Evolutionary conservation across 2,797 vertebrate genomes (phyloP).

Genomic region (Microctenopoma stevenorrisi): DNA sequence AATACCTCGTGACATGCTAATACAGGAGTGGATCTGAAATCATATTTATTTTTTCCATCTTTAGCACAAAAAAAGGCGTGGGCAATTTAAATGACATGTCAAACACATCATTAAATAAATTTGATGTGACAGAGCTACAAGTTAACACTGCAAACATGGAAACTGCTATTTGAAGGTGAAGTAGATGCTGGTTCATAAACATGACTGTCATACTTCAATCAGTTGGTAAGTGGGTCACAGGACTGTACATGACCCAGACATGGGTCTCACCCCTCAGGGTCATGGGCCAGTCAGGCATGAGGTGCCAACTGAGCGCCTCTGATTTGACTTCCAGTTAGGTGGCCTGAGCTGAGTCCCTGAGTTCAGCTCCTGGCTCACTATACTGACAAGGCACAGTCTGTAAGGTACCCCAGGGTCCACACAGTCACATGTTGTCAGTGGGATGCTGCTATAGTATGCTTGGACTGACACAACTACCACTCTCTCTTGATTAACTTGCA

Average conservation of each 20-base stretch:
- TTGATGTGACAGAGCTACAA: constrained; percentile 3
- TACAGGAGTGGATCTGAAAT: neutral
- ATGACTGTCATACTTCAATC: constrained; percentile 83
- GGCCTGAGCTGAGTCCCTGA: constrained; percentile 68
- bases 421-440: constrained; percentile 53
- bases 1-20: neutral
- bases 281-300: constrained; percentile 91
- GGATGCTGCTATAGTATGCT: constrained; percentile 26
- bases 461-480: constrained; percentile 31
- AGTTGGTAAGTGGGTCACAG: constrained; percentile 82
- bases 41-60: constrained; percentile 1
- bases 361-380: constrained; percentile 57
- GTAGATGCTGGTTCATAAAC: constrained; percentile 76
- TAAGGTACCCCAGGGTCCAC: constrained; percentile 58
- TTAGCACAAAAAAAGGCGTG: constrained; percentile 3
- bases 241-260: constrained; percentile 86
- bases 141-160: constrained; percentile 19
- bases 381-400: constrained; percentile 59
- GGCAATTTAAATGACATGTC: constrained; percentile 5
- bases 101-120: constrained; percentile 16
- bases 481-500: neutral
- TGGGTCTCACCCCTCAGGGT: constrained; percentile 86
- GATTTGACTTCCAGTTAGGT: constrained; percentile 81
- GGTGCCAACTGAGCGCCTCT: constrained; percentile 82
- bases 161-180: constrained; percentile 54